Evolutionary conservation across 2,113 vertebrate genomes (phyloP).

Genomic region (Peromyscus californicus): DNA sequence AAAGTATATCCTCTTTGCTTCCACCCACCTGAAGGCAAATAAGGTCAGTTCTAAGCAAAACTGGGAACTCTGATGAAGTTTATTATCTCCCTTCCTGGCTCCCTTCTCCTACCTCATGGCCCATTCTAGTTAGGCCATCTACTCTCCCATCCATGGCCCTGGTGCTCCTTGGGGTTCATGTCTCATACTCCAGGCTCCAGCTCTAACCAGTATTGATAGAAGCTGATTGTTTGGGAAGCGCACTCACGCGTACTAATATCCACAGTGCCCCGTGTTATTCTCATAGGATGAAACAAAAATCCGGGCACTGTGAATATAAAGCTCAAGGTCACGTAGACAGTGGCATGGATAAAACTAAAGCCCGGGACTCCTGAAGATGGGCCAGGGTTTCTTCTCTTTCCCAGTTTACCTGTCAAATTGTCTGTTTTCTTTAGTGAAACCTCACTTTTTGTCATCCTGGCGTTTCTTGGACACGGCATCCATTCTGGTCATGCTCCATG

Average conservation of each 20-base stretch:
- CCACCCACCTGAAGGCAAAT: not conserved
- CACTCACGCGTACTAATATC: not conserved
- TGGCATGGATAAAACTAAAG: not conserved
- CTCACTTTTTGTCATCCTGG: not conserved
- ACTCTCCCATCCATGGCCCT: not conserved
- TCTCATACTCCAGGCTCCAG: not conserved
- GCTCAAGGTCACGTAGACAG: not conserved
- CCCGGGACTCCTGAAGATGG: not conserved
- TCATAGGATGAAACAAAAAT: not conserved
- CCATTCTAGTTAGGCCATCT: not conserved
- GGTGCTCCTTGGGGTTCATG: not conserved
- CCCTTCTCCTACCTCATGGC: not conserved
- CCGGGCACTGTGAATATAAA: not conserved
- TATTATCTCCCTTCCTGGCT: not conserved
- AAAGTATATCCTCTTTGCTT: not conserved
- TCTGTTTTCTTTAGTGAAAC: not conserved
- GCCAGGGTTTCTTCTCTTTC: not conserved
- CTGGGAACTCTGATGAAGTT: not conserved
- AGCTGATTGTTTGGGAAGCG: not conserved
- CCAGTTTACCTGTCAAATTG: not conserved
- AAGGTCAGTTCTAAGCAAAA: slow-evolving; percentile 25
- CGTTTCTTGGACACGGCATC: not conserved
- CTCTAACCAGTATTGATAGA: not conserved
- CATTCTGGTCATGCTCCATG: not conserved
- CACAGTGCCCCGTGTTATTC: not conserved